phyloP scores from a whole-genome alignment of 2,797 vertebrate species.

The Sarcophilus harrisii region DNA sequence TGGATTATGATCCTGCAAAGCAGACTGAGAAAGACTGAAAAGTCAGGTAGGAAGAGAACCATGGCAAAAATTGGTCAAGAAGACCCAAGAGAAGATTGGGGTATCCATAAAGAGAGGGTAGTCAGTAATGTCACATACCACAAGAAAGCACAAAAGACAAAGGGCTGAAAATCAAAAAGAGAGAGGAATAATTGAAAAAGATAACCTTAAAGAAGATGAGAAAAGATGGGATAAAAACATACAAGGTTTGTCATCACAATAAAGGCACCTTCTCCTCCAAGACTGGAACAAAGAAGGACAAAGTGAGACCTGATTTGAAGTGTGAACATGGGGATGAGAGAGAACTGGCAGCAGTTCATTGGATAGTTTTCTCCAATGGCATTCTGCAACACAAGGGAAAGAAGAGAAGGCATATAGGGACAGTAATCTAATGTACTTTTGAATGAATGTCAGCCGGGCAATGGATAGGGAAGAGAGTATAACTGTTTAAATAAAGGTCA shows the following conservation, averaged over 20 bases:
- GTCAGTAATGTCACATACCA: too few relatives aligned
- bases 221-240: not conserved
- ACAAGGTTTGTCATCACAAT: not conserved
- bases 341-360: not conserved
- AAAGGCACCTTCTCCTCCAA: too few relatives aligned
- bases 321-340: not conserved
- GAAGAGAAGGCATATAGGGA: not conserved
- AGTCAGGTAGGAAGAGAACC: too few relatives aligned
- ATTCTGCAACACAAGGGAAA: too few relatives aligned
- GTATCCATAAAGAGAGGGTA: too few relatives aligned
- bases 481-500: not conserved
- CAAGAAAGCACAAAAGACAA: too few relatives aligned
- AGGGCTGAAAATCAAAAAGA: not conserved
- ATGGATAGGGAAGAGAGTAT: not conserved
- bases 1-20: too few relatives aligned
- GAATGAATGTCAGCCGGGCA: not conserved
- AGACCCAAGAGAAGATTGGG: too few relatives aligned
- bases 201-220: not conserved
- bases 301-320: not conserved
- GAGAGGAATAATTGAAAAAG: not conserved
- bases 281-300: not conserved
- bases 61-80: too few relatives aligned
- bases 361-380: not conserved
- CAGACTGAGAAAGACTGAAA: too few relatives aligned
- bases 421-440: not conserved